Evolutionary conservation across 2,888 invertebrate species (phyloP).

Genomic region (Arctia plantaginis): DNA sequence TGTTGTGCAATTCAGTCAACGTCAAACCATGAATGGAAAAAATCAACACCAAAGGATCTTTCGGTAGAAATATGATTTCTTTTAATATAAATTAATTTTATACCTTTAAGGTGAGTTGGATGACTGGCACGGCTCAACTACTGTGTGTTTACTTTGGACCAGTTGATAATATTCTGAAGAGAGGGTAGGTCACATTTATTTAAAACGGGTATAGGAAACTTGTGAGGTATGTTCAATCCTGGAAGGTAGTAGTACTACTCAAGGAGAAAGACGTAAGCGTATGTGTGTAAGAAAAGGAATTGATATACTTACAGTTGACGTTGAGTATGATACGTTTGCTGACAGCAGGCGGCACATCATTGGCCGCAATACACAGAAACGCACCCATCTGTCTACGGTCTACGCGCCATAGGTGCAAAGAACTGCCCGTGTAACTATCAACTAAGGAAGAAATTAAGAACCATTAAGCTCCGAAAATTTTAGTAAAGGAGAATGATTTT

Average conservation of each 20-base stretch:
- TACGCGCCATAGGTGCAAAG: constrained; percentile 89
- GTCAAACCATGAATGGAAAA: too few relatives aligned
- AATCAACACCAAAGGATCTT: too few relatives aligned
- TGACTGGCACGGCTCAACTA: too few relatives aligned
- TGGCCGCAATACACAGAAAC: constrained; percentile 96
- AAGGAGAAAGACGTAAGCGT: background rate
- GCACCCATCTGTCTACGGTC: constrained; percentile 96
- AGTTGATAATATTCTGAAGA: background rate
- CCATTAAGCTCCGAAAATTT: background rate
- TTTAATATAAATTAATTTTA: too few relatives aligned
- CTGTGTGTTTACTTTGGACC: too few relatives aligned
- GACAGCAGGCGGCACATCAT: constrained; percentile 96
- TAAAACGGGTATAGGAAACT: background rate
- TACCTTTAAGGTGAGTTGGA: too few relatives aligned
- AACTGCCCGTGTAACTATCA: constrained; percentile 91
- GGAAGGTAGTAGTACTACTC: background rate
- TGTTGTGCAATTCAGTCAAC: too few relatives aligned
- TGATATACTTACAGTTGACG: constrained; percentile 93
- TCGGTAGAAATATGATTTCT: too few relatives aligned
- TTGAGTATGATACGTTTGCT: constrained; percentile 95
- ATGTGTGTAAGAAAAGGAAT: background rate
- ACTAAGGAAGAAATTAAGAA: constrained; percentile 71
- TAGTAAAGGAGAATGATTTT: background rate
- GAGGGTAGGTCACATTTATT: background rate
- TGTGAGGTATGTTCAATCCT: background rate